Base-by-base conservation (phyloP, 2,888 invertebrate genomes). In the Campopleginae sp. region DNA sequence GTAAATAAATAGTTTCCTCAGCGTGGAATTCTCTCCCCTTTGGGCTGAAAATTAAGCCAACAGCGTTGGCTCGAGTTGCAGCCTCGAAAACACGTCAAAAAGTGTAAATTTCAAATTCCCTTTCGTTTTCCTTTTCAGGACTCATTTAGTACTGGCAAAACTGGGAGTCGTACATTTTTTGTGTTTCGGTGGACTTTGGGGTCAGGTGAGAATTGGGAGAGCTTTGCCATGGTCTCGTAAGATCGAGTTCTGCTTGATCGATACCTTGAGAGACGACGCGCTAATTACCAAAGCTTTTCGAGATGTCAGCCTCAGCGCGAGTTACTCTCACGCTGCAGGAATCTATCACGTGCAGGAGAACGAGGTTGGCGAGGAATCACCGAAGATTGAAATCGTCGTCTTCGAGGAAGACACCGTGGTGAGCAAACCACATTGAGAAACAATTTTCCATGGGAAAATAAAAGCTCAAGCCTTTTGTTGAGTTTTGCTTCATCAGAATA, bases 141-240 rank as follows among this genome's bases (percentile, higher is more conserved):
- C 93, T 38, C 94, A 94, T 86, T 87, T 90, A 72, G 92, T 94
- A 31, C 91, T 95, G 31, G 90, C 92, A 17, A 92, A 93, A 54
- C 90, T 95, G 54, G 92, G 94, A 2, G 90, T 95, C 54, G 94
- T 94, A n/a, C 95, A 95, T 90, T 95, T 95, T 88, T 91, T 95
- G 19, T 95, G 95, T 89, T 95, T 95, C 86, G 95, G 95, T 42
- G 94, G 95, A 12, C 93, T 95, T 3, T 95, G 95, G 95, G 95
- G 95, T 72, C 95, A 95, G 86, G 93, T 95, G 58, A 93, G 95
- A 83, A 91, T 94, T 58, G 94, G 94, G 7, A 92, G 94, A 23
- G 94, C 95, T n/a, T 91, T 95, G 10, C 95, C 95, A 0, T 95
- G 95, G 95, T 94, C 94, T 83, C 92, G 94, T 63, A 94, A 94